These are phyloP conservation scores for Encarsia formosa DNA, from an alignment of 2,888 invertebrate species.

Conservation along the genomic window DNA sequence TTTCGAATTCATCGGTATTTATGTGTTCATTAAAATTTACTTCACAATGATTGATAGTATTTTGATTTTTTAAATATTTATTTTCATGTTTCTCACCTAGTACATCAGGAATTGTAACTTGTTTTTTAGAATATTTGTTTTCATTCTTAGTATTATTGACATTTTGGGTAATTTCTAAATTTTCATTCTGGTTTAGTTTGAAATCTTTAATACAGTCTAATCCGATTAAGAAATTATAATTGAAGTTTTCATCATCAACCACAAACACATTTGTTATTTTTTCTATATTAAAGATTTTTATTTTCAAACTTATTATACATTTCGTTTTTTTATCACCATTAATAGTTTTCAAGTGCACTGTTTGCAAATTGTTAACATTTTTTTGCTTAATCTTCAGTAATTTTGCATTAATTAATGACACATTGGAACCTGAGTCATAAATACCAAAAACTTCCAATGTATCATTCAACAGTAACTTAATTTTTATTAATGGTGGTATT, in stretches of 20 bases:
- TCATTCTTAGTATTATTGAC: constrained; percentile 1
- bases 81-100: constrained; percentile 3
- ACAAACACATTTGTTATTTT: constrained; percentile 28
- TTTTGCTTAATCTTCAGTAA: constrained; percentile 21
- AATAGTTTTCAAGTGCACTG: constrained; percentile 26
- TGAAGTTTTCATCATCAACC: constrained; percentile 32
- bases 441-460: constrained; percentile 24
- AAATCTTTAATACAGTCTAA: constrained; percentile 35
- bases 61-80: background rate
- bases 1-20: constrained; percentile 20
- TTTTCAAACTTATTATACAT: constrained; percentile 28
- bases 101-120: background rate
- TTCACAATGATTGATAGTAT: constrained; percentile 11
- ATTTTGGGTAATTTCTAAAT: constrained; percentile 29
- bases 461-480: constrained; percentile 25
- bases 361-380: constrained; percentile 8
- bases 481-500: constrained; percentile 31
- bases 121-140: constrained; percentile 4
- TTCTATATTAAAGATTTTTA: constrained; percentile 30
- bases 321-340: constrained; percentile 30
- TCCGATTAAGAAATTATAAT: constrained; percentile 34
- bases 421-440: constrained; percentile 31
- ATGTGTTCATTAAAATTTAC: constrained; percentile 29
- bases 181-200: constrained; percentile 32
- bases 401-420: constrained; percentile 31